A percentile compares a stretch with the other conserved stretches of the same genome.
Conservation (phyloP, 2,113 vertebrate genomes). For the Paedocypris sp. region DNA sequence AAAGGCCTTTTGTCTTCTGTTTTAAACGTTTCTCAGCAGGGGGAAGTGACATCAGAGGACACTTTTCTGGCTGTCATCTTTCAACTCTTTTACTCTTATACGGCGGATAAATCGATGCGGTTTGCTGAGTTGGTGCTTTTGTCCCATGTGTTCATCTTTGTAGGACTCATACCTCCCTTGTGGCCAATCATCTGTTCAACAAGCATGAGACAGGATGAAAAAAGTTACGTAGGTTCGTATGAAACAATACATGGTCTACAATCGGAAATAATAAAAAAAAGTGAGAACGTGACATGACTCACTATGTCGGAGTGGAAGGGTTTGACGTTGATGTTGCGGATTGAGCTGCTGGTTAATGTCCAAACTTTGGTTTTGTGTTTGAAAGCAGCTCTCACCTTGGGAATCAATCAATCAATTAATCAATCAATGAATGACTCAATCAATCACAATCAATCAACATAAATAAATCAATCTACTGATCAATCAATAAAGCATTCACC, state of each 20-base stretch:
- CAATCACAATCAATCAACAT: too few species aligned
- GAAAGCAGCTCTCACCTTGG: constrained; percentile 90
- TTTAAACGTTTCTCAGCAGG: constrained; percentile 13
- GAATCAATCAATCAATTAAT: neutral
- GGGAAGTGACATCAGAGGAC: constrained; percentile 5
- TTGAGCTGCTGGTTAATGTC: constrained; percentile 86
- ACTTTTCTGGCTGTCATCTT: neutral
- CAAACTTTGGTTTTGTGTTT: constrained; percentile 98
- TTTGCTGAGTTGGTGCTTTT: constrained; percentile 82
- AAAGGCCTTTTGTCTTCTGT: constrained; percentile 22
- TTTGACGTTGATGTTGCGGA: constrained; percentile 76
- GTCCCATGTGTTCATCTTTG: constrained; percentile 85
- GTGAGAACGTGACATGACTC: constrained; percentile 48
- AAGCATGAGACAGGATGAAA: too few species aligned
- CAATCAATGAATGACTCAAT: too few species aligned
- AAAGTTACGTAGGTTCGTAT: too few species aligned
- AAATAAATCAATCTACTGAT: too few species aligned
- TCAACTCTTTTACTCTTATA: constrained; percentile 55
- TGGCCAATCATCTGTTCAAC: constrained; percentile 79
- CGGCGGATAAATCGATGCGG: constrained; percentile 78
- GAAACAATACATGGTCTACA: neutral
- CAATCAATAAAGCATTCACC: too few species aligned
- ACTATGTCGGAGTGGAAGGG: constrained; percentile 91
- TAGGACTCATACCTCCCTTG: constrained; percentile 68
- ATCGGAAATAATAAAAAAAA: neutral